Base-by-base conservation (phyloP, 2,797 vertebrate genomes). In the Melanotaenia nigrans region DNA sequence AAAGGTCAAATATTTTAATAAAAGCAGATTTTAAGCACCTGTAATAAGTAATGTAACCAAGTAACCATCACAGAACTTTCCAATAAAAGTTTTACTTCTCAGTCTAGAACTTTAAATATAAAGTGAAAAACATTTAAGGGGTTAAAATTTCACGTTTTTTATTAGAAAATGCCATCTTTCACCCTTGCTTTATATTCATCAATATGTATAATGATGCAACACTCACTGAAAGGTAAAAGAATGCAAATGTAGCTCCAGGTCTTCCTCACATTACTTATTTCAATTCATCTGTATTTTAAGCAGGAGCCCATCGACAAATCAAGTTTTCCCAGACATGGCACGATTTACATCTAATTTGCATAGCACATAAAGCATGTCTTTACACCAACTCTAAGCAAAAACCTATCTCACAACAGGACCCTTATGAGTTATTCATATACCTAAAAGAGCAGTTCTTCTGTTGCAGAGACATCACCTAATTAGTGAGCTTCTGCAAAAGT, bases 381-480 rank as follows among this genome's bases (percentile, higher is more conserved):
- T 11, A 57, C 8, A 40, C 25, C 73, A 45, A 13, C 28, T 67
- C 22, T 28, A 38, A 64, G 18, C 55, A 72, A 38, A 42, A 61
- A 25, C 22, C 54, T 32, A 66, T 68, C 36, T 55, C 12, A 18
- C 30, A 5, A n/a, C 28, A n/a, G 22, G n/a, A 33, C 12, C 22
- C 1, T 24, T 7, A 65, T 32, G 49, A 71, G 28, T 62, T 61
- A 67, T 58, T 73, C 53, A 68, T 40, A 36, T 11, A 30, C 32
- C 40, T 62, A 38, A 25, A 32, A 57, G 40, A 51, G 6, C 10
- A 32, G 30, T 1, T 22, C 28, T 56, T 69, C 35, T 38, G 51
- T 53, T 47, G 58, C 69, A 5, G 20, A 65, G 71, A 78, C 49
- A 67, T 54, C 42, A 30, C 4, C 42, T 65, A 77, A 86, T 85